Evolutionary conservation across 1,140 invertebrate species (phyloP).

Genomic region (Oryctes rhinoceros): DNA sequence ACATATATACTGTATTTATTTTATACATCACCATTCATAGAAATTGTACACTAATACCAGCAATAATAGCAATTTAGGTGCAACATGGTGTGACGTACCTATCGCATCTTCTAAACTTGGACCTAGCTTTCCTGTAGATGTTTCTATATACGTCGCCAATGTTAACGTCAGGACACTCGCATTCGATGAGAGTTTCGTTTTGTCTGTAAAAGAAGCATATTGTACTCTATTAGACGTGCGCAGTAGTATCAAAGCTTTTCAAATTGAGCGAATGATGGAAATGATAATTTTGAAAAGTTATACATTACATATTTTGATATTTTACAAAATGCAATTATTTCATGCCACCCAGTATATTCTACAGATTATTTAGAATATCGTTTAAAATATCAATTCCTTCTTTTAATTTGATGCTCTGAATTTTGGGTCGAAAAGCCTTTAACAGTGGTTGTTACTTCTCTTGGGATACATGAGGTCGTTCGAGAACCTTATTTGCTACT

Average conservation of each 20-base stretch:
- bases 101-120: slow-evolving; percentile 27
- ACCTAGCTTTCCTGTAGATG: slow-evolving; percentile 33
- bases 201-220: background rate
- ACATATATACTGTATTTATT: background rate
- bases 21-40: slow-evolving; percentile 5
- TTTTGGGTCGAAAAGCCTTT: too few relatives aligned
- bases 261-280: background rate
- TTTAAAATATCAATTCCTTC: too few relatives aligned
- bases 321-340: too few relatives aligned
- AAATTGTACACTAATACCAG: background rate
- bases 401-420: too few relatives aligned
- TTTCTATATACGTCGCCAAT: slow-evolving; percentile 19
- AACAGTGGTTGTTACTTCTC: too few relatives aligned
- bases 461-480: too few relatives aligned
- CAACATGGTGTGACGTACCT: slow-evolving; percentile 38
- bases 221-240: too few relatives aligned
- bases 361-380: too few relatives aligned
- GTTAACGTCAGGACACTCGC: slow-evolving; percentile 3
- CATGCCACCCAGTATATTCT: too few relatives aligned
- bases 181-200: slow-evolving; percentile 16
- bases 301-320: too few relatives aligned
- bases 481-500: too few relatives aligned
- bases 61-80: slow-evolving; percentile 10
- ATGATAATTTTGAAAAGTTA: too few relatives aligned
- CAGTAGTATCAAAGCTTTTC: background rate